Evolutionary conservation across 2,888 invertebrate species (phyloP).

Genomic region (Eristalinus aeneus): DNA sequence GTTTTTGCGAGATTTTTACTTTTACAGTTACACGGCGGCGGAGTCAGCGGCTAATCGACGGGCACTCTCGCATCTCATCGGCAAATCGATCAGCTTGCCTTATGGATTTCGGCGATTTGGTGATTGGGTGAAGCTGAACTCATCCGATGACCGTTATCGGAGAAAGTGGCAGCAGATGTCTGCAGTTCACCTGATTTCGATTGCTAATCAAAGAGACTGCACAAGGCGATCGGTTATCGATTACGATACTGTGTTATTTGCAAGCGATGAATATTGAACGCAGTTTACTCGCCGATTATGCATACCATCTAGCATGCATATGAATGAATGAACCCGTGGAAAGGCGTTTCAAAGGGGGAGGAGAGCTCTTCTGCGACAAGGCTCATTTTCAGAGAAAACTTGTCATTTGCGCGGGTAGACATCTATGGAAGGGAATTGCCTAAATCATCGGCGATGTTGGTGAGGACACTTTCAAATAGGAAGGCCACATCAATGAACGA

Average conservation of each 20-base stretch:
- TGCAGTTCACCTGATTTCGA: neutral
- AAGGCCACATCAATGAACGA: too few species aligned
- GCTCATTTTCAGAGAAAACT: too few species aligned
- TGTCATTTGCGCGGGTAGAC: too few species aligned
- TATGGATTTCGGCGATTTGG: neutral
- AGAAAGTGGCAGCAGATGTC: constrained; percentile 28
- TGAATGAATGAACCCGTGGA: neutral
- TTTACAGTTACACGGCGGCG: constrained; percentile 26
- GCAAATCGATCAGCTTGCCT: neutral
- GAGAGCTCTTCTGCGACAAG: too few species aligned
- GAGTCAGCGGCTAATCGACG: neutral
- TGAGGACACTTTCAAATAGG: too few species aligned
- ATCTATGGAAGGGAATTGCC: too few species aligned
- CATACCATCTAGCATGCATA: neutral
- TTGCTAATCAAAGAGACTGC: neutral
- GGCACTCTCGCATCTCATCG: neutral
- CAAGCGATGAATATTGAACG: neutral
- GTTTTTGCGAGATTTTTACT: constrained; percentile 25
- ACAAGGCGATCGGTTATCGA: neutral
- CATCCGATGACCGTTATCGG: constrained; percentile 28
- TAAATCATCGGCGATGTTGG: too few species aligned
- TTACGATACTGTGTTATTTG: neutral
- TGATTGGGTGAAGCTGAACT: neutral
- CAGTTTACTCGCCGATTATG: neutral
- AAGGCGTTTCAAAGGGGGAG: neutral